These are phyloP conservation scores for Poecile atricapillus DNA, from an alignment of 2,113 vertebrate species.

Conservation along the genomic window DNA sequence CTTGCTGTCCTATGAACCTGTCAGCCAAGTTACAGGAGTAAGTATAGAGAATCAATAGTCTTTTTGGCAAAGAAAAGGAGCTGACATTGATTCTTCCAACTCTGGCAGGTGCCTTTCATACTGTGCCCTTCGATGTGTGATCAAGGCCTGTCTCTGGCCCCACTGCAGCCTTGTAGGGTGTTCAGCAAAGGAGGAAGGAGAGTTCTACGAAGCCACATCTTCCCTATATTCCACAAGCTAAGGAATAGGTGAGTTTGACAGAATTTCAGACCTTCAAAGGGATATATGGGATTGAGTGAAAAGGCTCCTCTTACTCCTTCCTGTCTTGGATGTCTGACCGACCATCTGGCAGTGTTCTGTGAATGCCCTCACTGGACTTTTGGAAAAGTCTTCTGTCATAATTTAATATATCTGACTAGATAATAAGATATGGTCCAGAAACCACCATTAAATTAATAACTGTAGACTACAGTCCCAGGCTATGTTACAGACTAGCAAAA, in stretches of 20 bases:
- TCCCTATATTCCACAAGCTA: neutral
- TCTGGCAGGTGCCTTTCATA: neutral
- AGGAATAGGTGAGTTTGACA: neutral
- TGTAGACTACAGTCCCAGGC: neutral
- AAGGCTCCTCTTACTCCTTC: neutral
- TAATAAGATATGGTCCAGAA: neutral
- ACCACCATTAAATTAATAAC: neutral
- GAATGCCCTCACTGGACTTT: neutral
- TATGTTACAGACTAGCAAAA: neutral
- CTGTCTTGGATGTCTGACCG: neutral
- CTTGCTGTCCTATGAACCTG: constrained; percentile 9
- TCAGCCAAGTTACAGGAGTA: constrained; percentile 14
- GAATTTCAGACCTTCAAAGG: neutral
- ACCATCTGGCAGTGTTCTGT: neutral
- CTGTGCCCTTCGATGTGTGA: neutral
- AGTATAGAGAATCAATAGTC: constrained; percentile 19
- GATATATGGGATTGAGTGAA: neutral
- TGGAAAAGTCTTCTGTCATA: neutral
- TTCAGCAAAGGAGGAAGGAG: neutral
- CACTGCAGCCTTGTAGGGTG: neutral
- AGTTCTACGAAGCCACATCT: neutral
- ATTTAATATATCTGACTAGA: neutral
- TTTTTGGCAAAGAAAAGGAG: constrained; percentile 18
- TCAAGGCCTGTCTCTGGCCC: neutral
- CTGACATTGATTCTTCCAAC: neutral